Percentiles rank a stretch among this genome's conserved stretches.
phyloP scores from a whole-genome alignment of 1,140 invertebrate species.

The Lordiphosa clarofinis region DNA sequence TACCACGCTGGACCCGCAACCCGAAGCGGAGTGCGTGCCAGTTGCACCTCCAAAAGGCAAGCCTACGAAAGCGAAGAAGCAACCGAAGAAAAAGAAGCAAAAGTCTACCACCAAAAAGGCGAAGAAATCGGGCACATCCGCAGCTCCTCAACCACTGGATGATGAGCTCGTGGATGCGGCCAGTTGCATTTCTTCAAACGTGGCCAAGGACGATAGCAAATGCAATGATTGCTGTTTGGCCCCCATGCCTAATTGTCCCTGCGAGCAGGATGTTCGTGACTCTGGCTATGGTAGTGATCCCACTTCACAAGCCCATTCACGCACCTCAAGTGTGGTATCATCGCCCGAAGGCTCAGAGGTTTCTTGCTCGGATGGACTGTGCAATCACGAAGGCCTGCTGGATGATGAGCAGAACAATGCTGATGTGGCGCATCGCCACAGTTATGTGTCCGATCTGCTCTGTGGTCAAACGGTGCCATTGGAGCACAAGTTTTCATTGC shows the following conservation, averaged over 20 bases:
- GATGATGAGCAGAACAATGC: conserved; percentile 44
- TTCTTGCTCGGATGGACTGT: conserved; percentile 90
- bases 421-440: conserved; percentile 32
- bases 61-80: conserved; percentile 73
- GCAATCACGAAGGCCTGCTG: conserved; percentile 83
- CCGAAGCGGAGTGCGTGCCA: conserved; percentile 13
- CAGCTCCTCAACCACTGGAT: conserved; percentile 9
- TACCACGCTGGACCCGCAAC: background rate
- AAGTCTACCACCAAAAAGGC: conserved; percentile 41
- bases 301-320: conserved; percentile 81
- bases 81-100: conserved; percentile 69
- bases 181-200: conserved; percentile 33
- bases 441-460: conserved; percentile 46
- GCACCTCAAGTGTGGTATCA: conserved; percentile 86
- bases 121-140: conserved; percentile 16
- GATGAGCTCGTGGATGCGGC: conserved; percentile 33
- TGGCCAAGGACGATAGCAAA: conserved; percentile 37
- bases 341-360: conserved; percentile 90
- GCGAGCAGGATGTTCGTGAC: conserved; percentile 83
- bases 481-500: conserved; percentile 67
- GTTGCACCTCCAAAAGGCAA: conserved; percentile 27
- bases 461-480: conserved; percentile 35
- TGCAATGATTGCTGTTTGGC: conserved; percentile 53
- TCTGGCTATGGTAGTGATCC: conserved; percentile 90
- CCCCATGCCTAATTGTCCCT: conserved; percentile 74